Base-by-base conservation (phyloP, 2,113 vertebrate genomes). In the Pantherophis guttatus region DNA sequence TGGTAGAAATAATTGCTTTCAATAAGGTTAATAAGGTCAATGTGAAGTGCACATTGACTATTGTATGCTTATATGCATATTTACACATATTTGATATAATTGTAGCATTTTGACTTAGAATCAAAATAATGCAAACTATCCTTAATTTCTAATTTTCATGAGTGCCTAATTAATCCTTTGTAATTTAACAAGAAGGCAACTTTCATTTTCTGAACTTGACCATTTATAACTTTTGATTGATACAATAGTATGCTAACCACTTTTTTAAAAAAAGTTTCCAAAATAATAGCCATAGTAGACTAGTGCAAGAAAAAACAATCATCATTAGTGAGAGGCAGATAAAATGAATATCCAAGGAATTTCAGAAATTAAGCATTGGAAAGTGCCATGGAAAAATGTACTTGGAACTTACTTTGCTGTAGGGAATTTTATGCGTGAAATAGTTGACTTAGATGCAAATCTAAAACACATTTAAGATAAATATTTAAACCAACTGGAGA, bases 1-100 rank as follows among this genome's bases (percentile, higher is more conserved):
- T 86, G 92, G 58, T 90, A 59, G 92, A 86, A 93, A 93, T 90
- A 19, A 44, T 90, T 85, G 87, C 53, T 58, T 50, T 81, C 87
- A 86, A 52, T 92, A 90, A 55, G 87, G 39, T 85, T 88, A 93
- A 52, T 15, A 55, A 21, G 65, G 85, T 70, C 19, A 58, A 70
- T 70, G 62, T 13, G 39, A 70, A 93, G 26, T 58, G 54, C 17
- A n/a, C 70, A 58, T 29, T 33, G 15, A 39, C 33, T 85, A 52
- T 23, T 33, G 50, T 39, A 48, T n/a, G 13, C 12, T 55, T 33
- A 21, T 53, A 3, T 24, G 7, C 33, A 48, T n/a, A 33, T 8
- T 50, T 62, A 85, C 19, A 89, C 10, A 33, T 19, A 75, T 17
- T 23, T 13, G 8, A 59, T 15, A 19, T n/a, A 70, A 44, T 24